Conservation (phyloP, 1,140 invertebrate genomes). For the Megathymus violae region DNA sequence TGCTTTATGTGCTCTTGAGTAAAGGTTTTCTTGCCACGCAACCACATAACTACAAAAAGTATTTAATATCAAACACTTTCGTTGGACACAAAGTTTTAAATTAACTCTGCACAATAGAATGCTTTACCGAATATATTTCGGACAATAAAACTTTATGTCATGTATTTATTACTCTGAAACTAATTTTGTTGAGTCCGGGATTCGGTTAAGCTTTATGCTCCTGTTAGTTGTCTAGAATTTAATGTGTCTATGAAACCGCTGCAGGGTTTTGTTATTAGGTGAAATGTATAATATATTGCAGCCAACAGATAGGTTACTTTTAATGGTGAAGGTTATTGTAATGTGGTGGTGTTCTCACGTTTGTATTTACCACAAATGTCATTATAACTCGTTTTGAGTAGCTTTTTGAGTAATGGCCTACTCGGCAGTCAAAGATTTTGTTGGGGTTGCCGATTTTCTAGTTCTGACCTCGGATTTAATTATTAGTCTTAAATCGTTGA, state of each 20-base stretch:
- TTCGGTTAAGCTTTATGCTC: background rate
- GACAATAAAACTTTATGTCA: slow-evolving; percentile 10
- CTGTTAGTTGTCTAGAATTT: background rate
- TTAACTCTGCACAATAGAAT: slow-evolving; percentile 1
- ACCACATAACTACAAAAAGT: background rate
- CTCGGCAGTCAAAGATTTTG: too few species aligned
- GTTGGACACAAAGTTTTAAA: slow-evolving; percentile 1
- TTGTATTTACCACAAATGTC: too few species aligned
- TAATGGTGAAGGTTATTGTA: background rate
- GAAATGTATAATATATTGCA: background rate
- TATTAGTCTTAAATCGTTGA: too few species aligned
- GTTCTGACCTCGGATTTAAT: too few species aligned
- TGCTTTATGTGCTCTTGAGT: slow-evolving; percentile 9
- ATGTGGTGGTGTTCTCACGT: too few species aligned
- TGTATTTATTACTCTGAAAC: background rate
- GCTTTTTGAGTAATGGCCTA: too few species aligned
- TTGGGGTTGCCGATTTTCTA: too few species aligned
- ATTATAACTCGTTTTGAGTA: too few species aligned
- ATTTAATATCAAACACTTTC: background rate
- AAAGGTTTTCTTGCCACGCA: background rate
- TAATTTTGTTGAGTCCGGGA: background rate
- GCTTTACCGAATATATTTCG: slow-evolving; percentile 7
- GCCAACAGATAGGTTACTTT: background rate
- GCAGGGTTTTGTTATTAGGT: too few species aligned
- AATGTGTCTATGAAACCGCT: background rate